These are phyloP conservation scores for Nymphicus hollandicus DNA, from an alignment of 2,113 vertebrate genomes.

Conservation along the genomic window DNA sequence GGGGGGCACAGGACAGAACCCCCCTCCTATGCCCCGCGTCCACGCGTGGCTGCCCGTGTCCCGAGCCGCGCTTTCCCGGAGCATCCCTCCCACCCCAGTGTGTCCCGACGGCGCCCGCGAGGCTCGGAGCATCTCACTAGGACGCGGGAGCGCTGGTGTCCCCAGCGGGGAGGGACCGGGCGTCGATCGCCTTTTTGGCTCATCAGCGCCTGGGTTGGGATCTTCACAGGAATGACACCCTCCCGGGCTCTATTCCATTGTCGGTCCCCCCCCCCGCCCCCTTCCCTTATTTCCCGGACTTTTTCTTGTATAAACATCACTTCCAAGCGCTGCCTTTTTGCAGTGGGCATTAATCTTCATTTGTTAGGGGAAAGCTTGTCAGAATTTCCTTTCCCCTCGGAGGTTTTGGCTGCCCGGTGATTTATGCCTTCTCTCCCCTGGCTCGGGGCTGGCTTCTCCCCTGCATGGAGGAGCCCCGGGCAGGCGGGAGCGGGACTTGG, in stretches of 20 bases:
- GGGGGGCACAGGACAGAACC: not conserved
- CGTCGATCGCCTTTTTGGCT: not conserved
- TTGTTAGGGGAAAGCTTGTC: not conserved
- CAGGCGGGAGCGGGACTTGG: not conserved
- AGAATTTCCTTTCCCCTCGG: not conserved
- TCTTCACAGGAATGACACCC: not conserved
- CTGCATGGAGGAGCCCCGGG: not conserved
- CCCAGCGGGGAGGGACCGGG: not conserved
- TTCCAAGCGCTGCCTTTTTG: not conserved
- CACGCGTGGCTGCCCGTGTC: not conserved
- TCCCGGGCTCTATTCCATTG: not conserved
- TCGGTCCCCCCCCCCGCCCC: accelerated
- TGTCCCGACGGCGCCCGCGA: not conserved
- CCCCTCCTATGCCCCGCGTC: not conserved
- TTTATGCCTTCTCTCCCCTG: not conserved
- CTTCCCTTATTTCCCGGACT: not conserved
- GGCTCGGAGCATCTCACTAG: not conserved
- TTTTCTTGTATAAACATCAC: not conserved
- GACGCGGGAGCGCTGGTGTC: not conserved
- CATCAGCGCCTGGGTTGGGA: not conserved
- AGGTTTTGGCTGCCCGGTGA: not conserved
- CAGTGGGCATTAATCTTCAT: constrained; percentile 21
- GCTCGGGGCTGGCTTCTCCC: not conserved
- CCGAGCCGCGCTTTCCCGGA: not conserved
- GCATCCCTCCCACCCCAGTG: not conserved